Base-by-base conservation (phyloP, 2,888 invertebrate species). In the Caprella mutica region DNA sequence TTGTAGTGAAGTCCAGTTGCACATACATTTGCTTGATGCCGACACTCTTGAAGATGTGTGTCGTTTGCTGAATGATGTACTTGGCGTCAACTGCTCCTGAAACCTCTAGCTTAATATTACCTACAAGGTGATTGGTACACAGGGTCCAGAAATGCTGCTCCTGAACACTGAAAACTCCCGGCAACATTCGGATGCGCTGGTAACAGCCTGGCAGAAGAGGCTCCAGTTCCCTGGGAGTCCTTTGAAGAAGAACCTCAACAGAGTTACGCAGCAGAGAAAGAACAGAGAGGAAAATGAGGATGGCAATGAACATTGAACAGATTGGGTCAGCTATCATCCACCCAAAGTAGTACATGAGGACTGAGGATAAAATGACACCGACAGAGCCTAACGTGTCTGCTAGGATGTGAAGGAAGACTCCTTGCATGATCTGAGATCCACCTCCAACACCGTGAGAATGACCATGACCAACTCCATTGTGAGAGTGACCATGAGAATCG, bases 311-410 rank as follows among this genome's bases (percentile, higher is more conserved):
- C 82, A 97, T 90, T 2, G 96, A 96, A 72, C 96, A 96, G 67
- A 97, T 89, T 0, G 96, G 96, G 75, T 97, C 96, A 5, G 96
- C 96, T 68, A 93, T 85, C 90, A 94, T 92, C 94, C 94, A 96
- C 43, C 94, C 94, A 74, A 96, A 97, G 75, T 82, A 81, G 70
- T 87, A 84, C 86, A 97, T 96, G 6, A 97, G 75, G 44, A 89
- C 79, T 0, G 94, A 90, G 1, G 94, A 94, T 68, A 97, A 81
- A 29, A 97, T 97, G 0, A 97, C 96, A 9, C 96, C 96, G 8
- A 96, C 93, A 57, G 93, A 93, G 1, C 96, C 96, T 9, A 97
- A 75, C 0, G 96, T 96, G 71, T 97, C 96, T 0, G 96, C 96
- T 51, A 97, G 72, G 63, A 97, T 94, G 73, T 97, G 96, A 4